Conservation (phyloP, 1,140 invertebrate species). For the Aphaenogaster rudis region DNA sequence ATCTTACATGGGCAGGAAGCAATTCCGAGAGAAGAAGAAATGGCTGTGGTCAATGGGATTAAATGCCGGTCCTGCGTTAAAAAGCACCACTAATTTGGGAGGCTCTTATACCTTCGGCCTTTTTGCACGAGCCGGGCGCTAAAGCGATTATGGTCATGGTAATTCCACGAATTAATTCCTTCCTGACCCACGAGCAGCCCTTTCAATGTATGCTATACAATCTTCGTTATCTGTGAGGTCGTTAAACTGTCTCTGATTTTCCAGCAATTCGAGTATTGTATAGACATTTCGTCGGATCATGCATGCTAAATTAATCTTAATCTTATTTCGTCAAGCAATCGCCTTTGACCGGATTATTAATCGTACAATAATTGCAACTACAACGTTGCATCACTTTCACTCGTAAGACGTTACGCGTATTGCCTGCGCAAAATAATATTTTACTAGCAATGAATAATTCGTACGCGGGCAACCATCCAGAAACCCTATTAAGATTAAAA, state of each 20-base stretch:
- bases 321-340: neutral
- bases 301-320: neutral
- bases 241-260: slow-evolving; percentile 20
- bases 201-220: slow-evolving; percentile 34
- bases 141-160: slow-evolving; percentile 75
- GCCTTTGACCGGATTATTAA: neutral
- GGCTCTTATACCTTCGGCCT: slow-evolving; percentile 70
- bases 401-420: neutral
- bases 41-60: slow-evolving; percentile 67
- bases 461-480: neutral
- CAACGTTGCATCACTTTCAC: neutral
- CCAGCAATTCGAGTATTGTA: slow-evolving; percentile 12
- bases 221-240: slow-evolving; percentile 8
- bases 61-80: slow-evolving; percentile 67
- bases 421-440: neutral
- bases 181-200: slow-evolving; percentile 41
- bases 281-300: neutral
- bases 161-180: slow-evolving; percentile 74
- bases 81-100: slow-evolving; percentile 71
- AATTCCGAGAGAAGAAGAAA: slow-evolving; percentile 65
- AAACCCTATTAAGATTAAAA: slow-evolving; percentile 57
- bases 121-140: slow-evolving; percentile 64
- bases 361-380: neutral
- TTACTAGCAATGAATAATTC: slow-evolving; percentile 30
- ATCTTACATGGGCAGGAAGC: slow-evolving; percentile 11